Base-by-base conservation (phyloP, 1,140 invertebrate genomes). In the Mya arenaria region DNA sequence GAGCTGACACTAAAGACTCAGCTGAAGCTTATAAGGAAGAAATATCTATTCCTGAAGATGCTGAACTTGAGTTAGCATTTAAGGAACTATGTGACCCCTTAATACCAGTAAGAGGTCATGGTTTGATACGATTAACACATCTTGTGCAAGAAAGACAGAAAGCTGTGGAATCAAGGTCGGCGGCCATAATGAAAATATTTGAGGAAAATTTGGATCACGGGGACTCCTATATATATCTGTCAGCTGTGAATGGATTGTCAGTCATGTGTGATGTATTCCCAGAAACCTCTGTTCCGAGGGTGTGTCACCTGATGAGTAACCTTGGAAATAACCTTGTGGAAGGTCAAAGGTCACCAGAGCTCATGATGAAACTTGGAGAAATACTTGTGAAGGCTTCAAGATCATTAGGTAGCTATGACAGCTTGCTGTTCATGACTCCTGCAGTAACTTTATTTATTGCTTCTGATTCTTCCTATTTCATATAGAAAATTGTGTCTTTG, bases 141-240 rank as follows among this genome's bases (percentile, higher is more conserved):
- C 92, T 98, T 8, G 93, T 98, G 30, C 94, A 96, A 88, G 90
- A 92, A 15, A 94, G 93, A 83, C 95, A 97, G 93, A 56, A 91
- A 34, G 94, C 95, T 84, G 93, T 95, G n/a, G 86, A 95, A 44
- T 92, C 94, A 1, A 95, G 95, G 84, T 95, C 95, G 87, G 93
- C 95, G 72, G 93, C 95, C 83, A 83, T 97, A 34, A 92, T 97
- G 39, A 95, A 94, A 87, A 92, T 97, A 15, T 91, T 89, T 86
- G 41, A 91, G 74, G 94, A 96, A 91, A 95, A 96, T 93, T 90
- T 98, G 0, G 95, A 95, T 87, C 94, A 97, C 88, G 91, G 95
- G 30, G 97, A 98, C 91, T 96, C 97, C 0, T 98, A 97, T 90
- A 93, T 98, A 63, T 98, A 98, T 92, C 91, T 98, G 66, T 94